phyloP scores from a whole-genome alignment of 2,113 vertebrate genomes.

The Sakesphorus luctuosus region DNA sequence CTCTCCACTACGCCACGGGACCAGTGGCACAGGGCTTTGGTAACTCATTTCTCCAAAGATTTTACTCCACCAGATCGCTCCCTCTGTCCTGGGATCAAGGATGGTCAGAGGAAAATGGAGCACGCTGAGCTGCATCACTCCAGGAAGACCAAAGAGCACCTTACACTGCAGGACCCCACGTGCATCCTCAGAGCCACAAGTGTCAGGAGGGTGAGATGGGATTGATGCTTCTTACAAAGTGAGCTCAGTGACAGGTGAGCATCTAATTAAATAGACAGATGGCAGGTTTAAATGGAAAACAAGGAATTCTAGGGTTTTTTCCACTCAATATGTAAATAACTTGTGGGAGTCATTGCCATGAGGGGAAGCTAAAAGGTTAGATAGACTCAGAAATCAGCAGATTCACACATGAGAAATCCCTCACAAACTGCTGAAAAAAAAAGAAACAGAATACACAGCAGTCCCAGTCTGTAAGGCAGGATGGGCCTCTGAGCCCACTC shows the following conservation, averaged over 20 bases:
- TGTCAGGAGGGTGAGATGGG: background rate
- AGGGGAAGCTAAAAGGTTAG: background rate
- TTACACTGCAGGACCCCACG: background rate
- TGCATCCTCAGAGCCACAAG: accelerated
- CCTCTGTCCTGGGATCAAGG: accelerated
- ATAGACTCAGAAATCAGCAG: background rate
- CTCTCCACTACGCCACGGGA: too few relatives aligned
- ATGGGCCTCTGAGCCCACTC: background rate
- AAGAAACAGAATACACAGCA: background rate
- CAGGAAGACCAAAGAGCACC: background rate
- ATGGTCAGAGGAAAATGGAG: background rate
- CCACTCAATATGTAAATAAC: background rate
- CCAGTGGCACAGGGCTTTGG: background rate
- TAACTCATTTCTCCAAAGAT: background rate
- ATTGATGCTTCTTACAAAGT: background rate
- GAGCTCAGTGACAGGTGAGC: background rate
- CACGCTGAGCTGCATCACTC: background rate
- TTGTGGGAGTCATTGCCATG: background rate
- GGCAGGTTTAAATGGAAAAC: background rate
- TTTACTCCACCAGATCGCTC: background rate
- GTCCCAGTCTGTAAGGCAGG: accelerated
- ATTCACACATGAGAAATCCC: background rate
- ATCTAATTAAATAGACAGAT: background rate
- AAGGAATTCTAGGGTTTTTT: background rate
- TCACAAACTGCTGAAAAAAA: background rate